phyloP scores from a whole-genome alignment of 1,140 invertebrate species.

The Drosophila fuyamai region DNA sequence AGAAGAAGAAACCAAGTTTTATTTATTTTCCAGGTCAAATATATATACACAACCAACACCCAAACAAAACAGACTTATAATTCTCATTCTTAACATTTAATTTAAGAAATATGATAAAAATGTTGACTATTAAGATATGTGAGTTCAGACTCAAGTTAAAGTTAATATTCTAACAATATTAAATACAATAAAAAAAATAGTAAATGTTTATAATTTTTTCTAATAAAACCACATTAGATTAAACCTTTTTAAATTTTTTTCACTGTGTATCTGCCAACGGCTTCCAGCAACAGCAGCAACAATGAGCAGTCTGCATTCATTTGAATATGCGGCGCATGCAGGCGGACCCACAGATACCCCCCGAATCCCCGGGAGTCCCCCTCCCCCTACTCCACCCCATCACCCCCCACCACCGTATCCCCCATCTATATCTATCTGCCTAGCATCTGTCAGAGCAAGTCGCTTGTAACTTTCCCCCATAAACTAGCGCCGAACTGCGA shows the following conservation, averaged over 20 bases:
- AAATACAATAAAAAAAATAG: not conserved
- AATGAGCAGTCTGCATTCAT: constrained; percentile 66
- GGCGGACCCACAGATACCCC: constrained; percentile 44
- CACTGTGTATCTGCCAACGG: constrained; percentile 9
- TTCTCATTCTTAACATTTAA: too few species aligned
- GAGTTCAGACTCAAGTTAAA: too few species aligned
- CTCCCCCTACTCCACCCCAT: not conserved
- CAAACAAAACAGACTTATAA: too few species aligned
- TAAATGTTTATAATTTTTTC: not conserved
- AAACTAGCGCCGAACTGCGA: constrained; percentile 57
- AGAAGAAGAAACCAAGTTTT: too few species aligned
- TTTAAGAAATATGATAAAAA: too few species aligned
- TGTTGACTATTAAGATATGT: too few species aligned
- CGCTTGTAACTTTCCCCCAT: constrained; percentile 79
- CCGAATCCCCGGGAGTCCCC: not conserved
- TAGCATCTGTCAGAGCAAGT: constrained; percentile 74
- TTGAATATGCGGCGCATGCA: constrained; percentile 74
- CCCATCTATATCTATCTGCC: constrained; percentile 57
- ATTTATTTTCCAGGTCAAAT: too few species aligned
- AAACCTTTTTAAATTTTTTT: not conserved
- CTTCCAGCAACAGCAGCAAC: constrained; percentile 23
- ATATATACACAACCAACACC: too few species aligned
- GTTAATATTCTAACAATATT: too few species aligned
- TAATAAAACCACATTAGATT: not conserved
- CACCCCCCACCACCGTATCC: not conserved